A percentile compares a stretch with the other conserved stretches of the same genome.
These are phyloP conservation scores for Trachythela sp. DNA, from an alignment of 64 coral and sea anemone genomes.

Conservation along the genomic window DNA sequence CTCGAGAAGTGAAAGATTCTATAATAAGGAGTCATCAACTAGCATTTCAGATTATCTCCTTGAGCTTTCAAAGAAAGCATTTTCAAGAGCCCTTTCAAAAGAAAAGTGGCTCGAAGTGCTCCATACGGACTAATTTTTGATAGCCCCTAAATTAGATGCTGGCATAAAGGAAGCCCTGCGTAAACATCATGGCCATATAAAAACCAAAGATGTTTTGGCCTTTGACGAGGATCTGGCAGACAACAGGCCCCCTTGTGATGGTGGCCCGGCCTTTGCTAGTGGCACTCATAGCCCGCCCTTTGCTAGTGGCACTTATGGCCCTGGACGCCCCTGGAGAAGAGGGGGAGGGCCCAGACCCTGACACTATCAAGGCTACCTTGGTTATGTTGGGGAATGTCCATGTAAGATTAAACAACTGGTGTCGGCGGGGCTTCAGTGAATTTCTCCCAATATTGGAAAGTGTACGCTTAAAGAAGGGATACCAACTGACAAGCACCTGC, in stretches of 20 bases:
- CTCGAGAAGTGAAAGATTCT: neutral
- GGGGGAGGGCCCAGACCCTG: neutral
- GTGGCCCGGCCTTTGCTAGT: neutral
- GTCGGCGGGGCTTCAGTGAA: neutral
- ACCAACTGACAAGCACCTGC: too few species aligned
- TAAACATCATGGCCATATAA: constrained; percentile 19
- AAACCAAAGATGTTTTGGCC: constrained; percentile 38
- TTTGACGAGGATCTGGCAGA: constrained; percentile 30
- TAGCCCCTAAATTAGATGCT: constrained; percentile 2
- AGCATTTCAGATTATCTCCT: neutral
- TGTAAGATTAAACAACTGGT: neutral
- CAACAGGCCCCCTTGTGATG: neutral
- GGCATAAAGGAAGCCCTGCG: constrained; percentile 42
- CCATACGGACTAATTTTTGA: constrained; percentile 3
- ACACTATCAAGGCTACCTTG: neutral
- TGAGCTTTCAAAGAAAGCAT: neutral
- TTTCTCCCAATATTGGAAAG: neutral
- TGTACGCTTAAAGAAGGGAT: neutral
- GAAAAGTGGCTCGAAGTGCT: constrained; percentile 27
- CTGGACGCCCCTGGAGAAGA: neutral
- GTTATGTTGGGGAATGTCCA: neutral
- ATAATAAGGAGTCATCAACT: neutral
- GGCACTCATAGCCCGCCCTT: neutral
- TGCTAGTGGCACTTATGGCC: neutral
- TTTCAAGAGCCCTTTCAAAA: constrained; percentile 31